phyloP scores from a whole-genome alignment of 2,797 vertebrate species.

The Peromyscus eremicus region DNA sequence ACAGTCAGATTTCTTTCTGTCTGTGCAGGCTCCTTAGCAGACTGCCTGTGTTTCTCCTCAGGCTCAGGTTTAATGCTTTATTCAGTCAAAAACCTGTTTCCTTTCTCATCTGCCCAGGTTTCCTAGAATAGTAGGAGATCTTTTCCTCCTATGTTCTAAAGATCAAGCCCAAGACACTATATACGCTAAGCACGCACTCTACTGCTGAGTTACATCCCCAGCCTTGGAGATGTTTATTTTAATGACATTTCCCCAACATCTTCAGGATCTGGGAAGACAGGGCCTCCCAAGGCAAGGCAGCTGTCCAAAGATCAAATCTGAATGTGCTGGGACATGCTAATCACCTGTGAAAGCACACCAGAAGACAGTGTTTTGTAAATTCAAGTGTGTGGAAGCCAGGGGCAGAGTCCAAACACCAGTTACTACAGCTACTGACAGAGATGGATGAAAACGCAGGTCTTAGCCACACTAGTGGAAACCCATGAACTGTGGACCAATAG shows the following conservation, averaged over 20 bases:
- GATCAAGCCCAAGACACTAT: background rate
- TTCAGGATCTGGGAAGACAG: background rate
- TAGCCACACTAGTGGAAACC: no score
- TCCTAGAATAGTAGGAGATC: background rate
- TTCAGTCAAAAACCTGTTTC: background rate
- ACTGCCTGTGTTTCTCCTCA: background rate
- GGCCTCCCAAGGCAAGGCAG: background rate
- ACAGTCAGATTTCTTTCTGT: background rate
- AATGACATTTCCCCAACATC: background rate
- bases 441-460: background rate
- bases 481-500: no score
- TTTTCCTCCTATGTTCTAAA: background rate
- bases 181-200: no score
- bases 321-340: background rate
- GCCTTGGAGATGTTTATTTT: background rate
- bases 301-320: background rate
- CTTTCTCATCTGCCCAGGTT: background rate
- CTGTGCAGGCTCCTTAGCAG: background rate
- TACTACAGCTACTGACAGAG: no score
- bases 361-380: background rate
- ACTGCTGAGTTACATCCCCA: background rate
- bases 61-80: background rate
- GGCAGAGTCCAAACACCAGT: background rate
- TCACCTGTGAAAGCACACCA: background rate
- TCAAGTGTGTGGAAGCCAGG: background rate